Evolutionary conservation across 2,797 vertebrate species (phyloP).

Genomic region (Sphenopsis melanotis): DNA sequence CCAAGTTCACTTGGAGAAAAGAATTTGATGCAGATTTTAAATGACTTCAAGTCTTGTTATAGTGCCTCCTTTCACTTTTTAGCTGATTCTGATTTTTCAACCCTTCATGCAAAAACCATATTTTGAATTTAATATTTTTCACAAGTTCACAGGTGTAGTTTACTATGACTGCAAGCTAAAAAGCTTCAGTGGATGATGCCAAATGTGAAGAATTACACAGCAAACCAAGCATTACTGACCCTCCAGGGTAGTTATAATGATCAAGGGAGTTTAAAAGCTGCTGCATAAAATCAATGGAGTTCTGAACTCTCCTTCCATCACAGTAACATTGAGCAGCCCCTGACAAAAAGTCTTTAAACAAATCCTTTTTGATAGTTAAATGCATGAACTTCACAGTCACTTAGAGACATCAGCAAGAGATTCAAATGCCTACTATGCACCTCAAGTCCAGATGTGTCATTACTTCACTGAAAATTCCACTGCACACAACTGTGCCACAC

Average conservation of each 20-base stretch:
- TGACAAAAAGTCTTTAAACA: not conserved
- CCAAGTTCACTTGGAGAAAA: not conserved
- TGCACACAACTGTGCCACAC: not conserved
- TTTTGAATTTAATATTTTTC: not conserved
- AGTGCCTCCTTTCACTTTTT: not conserved
- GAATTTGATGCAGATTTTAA: not conserved
- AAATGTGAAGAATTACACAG: not conserved
- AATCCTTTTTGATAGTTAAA: not conserved
- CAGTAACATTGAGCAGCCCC: not conserved
- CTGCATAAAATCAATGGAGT: not conserved
- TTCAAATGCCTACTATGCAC: not conserved
- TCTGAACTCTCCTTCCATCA: not conserved
- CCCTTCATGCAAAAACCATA: not conserved
- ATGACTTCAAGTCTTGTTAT: not conserved
- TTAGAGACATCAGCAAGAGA: not conserved
- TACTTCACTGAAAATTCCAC: not conserved
- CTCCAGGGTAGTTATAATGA: not conserved
- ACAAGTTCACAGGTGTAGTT: not conserved
- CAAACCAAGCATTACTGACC: not conserved
- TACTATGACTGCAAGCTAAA: not conserved
- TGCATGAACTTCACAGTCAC: not conserved
- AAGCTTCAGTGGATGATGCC: not conserved
- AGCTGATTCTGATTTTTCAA: not conserved
- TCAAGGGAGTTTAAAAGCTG: not conserved
- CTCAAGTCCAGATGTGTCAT: not conserved